phyloP scores from a whole-genome alignment of 2,113 vertebrate species.

The Siniperca knerii region DNA sequence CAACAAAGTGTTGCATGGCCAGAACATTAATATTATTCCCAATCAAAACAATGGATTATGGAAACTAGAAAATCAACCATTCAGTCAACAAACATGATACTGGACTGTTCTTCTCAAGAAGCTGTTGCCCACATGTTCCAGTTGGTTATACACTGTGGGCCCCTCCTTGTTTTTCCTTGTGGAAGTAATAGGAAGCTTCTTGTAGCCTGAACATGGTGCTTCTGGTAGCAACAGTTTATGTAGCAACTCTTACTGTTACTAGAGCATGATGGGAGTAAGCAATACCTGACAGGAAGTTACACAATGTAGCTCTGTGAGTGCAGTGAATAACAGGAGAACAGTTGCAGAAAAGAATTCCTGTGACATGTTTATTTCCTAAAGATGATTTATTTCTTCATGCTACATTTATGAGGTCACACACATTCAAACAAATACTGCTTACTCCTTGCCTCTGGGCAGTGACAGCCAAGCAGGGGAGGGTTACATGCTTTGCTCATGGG shows the following conservation, averaged over 20 bases:
- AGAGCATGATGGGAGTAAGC: conserved; percentile 46
- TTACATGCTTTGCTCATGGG: neutral
- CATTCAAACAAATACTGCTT: neutral
- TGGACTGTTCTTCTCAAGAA: neutral
- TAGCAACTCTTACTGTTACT: conserved; percentile 20
- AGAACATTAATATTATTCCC: neutral
- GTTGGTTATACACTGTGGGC: conserved; percentile 13
- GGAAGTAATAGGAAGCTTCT: conserved; percentile 27
- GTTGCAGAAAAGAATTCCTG: conserved; percentile 25
- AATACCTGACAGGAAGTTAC: conserved; percentile 53
- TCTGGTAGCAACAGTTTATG: conserved; percentile 32
- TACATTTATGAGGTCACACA: neutral
- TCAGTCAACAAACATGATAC: neutral
- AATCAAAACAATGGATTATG: neutral
- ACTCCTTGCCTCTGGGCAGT: neutral
- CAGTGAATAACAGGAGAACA: conserved; percentile 38
- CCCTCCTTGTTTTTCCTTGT: conserved; percentile 12
- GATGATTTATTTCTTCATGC: conserved; percentile 30
- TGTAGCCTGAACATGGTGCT: neutral
- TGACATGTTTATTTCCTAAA: conserved; percentile 42
- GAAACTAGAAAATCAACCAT: neutral
- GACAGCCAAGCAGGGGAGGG: neutral
- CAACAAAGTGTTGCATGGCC: neutral
- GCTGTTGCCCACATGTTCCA: conserved; percentile 32
- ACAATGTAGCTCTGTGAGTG: conserved; percentile 12